A percentile compares a stretch with the other conserved stretches of the same genome.
phyloP scores from a whole-genome alignment of 1,140 invertebrate genomes.

The Pteromalus puparum region DNA sequence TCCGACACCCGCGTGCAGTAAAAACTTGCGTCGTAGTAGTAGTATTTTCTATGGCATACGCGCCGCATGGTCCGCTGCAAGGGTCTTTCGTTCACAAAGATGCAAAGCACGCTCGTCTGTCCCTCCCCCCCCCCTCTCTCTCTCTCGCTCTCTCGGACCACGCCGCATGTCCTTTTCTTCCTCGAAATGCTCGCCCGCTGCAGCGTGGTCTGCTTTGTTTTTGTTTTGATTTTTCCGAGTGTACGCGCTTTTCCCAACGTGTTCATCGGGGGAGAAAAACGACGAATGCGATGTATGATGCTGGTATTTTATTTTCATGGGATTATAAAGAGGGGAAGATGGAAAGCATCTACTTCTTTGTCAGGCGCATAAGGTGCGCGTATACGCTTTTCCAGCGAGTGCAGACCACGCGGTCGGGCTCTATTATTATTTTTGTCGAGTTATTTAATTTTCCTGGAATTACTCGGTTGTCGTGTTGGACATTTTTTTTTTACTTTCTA shows the following conservation, averaged over 20 bases:
- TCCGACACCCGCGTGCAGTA: background rate
- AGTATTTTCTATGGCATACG: background rate
- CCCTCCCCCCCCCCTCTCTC: background rate
- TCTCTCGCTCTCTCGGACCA: background rate
- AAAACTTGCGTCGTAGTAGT: background rate
- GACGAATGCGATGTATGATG: background rate
- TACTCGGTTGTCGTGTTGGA: background rate
- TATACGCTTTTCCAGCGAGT: background rate
- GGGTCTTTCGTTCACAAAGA: background rate
- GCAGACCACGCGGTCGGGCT: background rate
- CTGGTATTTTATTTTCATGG: background rate
- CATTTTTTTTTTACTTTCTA: background rate
- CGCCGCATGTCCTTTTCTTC: background rate
- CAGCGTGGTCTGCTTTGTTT: conserved; percentile 19
- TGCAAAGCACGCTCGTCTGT: background rate
- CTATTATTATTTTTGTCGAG: background rate
- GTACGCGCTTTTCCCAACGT: background rate
- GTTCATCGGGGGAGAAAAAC: background rate
- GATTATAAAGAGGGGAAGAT: background rate
- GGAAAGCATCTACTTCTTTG: conserved; percentile 8
- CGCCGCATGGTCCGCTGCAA: background rate
- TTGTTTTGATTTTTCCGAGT: conserved; percentile 44
- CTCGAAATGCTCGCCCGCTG: background rate
- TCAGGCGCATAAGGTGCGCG: background rate
- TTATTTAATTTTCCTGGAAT: background rate